These are phyloP conservation scores for Eilema sororculum DNA, from an alignment of 2,888 invertebrate genomes.

Conservation along the genomic window DNA sequence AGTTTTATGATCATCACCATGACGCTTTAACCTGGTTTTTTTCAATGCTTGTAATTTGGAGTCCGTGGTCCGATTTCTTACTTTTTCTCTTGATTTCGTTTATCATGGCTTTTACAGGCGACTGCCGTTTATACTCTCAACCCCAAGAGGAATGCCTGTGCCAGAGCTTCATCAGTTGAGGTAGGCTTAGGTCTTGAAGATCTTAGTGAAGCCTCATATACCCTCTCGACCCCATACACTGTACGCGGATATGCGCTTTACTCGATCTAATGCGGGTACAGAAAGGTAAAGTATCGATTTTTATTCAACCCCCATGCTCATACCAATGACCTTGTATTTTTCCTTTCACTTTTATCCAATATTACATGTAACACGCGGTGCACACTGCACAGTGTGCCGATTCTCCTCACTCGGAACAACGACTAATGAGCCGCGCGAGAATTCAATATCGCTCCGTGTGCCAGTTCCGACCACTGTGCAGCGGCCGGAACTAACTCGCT, in stretches of 20 bases:
- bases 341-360: conserved; percentile 1
- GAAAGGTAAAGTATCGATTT: background rate
- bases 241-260: background rate
- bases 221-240: background rate
- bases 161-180: too few species aligned
- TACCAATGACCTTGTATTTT: background rate
- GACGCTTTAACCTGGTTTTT: too few species aligned
- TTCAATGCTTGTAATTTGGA: background rate
- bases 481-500: conserved; percentile 53
- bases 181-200: background rate
- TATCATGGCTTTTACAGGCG: too few species aligned
- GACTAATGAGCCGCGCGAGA: conserved; percentile 53
- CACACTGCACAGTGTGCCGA: conserved; percentile 9
- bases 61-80: background rate
- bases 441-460: conserved; percentile 44
- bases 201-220: background rate
- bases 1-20: too few species aligned
- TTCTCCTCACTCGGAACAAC: conserved; percentile 14
- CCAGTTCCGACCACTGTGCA: conserved; percentile 28
- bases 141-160: too few species aligned
- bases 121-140: too few species aligned
- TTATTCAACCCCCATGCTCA: background rate
- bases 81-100: too few species aligned
- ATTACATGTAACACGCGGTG: background rate
- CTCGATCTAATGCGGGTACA: background rate